Base-by-base conservation (phyloP, 2,113 vertebrate genomes). In the Tetrao urogallus region DNA sequence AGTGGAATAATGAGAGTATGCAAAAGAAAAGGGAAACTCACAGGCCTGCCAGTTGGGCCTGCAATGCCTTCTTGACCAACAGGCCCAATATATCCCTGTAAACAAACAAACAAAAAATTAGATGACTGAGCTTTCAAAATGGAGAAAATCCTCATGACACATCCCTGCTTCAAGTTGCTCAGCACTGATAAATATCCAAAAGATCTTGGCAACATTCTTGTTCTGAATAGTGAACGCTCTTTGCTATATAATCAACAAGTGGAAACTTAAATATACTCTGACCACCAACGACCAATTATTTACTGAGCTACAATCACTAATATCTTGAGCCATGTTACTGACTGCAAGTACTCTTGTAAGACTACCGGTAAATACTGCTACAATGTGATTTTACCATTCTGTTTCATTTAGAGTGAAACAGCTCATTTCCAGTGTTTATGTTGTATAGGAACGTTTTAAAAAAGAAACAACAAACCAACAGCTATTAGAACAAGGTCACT, bases 11-110 rank as follows among this genome's bases (percentile, higher is more conserved):
- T 8, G 1, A 72, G 82, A 86, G 14, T 34, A 89, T 15, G 11
- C 25, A 60, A 69, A 76, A 82, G 11, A 65, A 30, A 89, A 66
- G 67, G 60, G 74, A 86, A 92, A 67, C 66, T 92, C 98, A 99
- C 99, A 91, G 98, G 98, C 97, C 97, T 98, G 87, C 99, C 99
- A 52, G 96, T 60, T 64, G 99, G 98, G 27, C 99, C 99, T 34
- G 98, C 98, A 92, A 98, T 96, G 76, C 99, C 99, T 96, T 97
- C 98, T 93, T 98, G 98, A 88, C 99, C 99, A 25, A 98, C 87
- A 50, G 98, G 98, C 92, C 99, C 99, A 89, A 97, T 95, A 77
- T 98, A 98, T 95, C 99, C 99, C 99, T 99, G 96, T 89, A 97
- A 98, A 83, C 72, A 89, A 96, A 64, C 96, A 81, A 74, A 75